These are phyloP conservation scores for Nomada fabriciana DNA, from an alignment of 2,888 invertebrate species.

Conservation along the genomic window DNA sequence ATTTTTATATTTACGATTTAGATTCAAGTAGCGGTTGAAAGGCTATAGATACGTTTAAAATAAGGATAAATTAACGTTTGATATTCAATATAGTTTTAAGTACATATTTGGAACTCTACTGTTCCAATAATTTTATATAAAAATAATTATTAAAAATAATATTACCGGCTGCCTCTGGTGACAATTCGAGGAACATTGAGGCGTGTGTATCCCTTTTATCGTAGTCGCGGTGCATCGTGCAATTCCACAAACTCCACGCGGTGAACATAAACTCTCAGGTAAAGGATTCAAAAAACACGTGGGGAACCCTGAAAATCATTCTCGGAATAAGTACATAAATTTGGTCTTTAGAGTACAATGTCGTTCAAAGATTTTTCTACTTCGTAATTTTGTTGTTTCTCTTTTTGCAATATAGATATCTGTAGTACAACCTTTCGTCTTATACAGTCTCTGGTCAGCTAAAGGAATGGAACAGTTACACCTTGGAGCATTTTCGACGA, in stretches of 20 bases:
- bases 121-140: background rate
- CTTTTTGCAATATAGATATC: background rate
- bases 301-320: constrained; percentile 81
- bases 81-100: background rate
- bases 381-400: too few species aligned
- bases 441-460: constrained; percentile 77
- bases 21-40: too few species aligned
- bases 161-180: constrained; percentile 81
- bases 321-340: background rate
- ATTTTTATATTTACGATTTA: background rate
- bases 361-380: background rate
- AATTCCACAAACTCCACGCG: constrained; percentile 83
- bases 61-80: too few species aligned
- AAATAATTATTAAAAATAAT: constrained; percentile 3
- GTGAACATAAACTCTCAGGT: constrained; percentile 81
- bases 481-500: constrained; percentile 68
- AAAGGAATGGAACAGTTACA: constrained; percentile 79
- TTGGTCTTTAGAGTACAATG: background rate
- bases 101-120: background rate
- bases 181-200: constrained; percentile 82
- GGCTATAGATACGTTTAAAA: background rate
- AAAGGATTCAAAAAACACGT: constrained; percentile 83
- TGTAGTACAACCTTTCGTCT: constrained; percentile 79
- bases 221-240: constrained; percentile 77
- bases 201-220: constrained; percentile 79